Conservation (phyloP, 1,140 invertebrate species). For the Trachymyrmex septentrionalis region DNA sequence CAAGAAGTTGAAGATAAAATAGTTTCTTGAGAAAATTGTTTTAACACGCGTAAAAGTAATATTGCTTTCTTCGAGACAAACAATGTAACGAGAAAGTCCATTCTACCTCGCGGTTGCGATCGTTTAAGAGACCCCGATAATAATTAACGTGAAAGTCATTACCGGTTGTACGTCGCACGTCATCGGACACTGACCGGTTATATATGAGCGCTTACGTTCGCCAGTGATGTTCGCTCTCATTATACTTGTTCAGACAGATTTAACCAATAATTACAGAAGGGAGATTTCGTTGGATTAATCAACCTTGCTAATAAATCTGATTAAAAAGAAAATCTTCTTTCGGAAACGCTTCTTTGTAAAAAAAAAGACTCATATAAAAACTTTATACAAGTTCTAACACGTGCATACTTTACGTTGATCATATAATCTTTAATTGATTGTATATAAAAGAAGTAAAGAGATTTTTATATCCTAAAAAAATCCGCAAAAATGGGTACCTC, state of each 20-base stretch:
- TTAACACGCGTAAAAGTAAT: neutral
- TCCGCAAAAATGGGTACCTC: neutral
- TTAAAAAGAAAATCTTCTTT: neutral
- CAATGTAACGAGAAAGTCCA: conserved; percentile 43
- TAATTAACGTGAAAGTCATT: conserved; percentile 62
- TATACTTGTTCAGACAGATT: neutral
- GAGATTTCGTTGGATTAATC: neutral
- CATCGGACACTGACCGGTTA: conserved; percentile 33
- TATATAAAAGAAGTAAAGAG: neutral
- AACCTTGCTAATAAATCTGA: neutral
- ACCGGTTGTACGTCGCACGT: conserved; percentile 42
- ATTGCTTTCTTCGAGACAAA: neutral
- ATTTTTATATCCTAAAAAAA: neutral
- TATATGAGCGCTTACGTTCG: neutral
- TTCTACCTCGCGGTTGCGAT: conserved; percentile 26
- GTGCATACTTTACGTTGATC: neutral
- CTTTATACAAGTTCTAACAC: neutral
- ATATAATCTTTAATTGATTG: neutral
- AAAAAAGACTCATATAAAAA: no score
- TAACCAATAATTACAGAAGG: neutral
- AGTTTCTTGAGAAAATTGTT: neutral
- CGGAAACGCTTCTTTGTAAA: neutral
- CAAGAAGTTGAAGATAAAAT: neutral
- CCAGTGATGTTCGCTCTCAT: neutral
- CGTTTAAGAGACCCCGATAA: conserved; percentile 18